Percentiles rank a stretch among this genome's conserved stretches.
These are phyloP conservation scores for Sarcophaga variegata DNA, from an alignment of 2,888 invertebrate species.

Conservation along the genomic window DNA sequence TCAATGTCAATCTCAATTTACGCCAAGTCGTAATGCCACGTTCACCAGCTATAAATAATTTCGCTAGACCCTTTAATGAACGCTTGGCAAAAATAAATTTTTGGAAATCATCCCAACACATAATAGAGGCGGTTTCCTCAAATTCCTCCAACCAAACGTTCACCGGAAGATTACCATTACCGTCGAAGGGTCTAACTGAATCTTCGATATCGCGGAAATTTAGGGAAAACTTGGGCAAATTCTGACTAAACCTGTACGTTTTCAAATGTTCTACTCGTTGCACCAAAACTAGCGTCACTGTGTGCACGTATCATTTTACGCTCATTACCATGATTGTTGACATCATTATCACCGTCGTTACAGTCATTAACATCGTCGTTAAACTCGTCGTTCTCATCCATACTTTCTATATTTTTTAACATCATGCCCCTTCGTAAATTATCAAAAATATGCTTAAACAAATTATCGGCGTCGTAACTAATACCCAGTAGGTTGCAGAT, in stretches of 20 bases:
- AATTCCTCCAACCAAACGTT: neutral
- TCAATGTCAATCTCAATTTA: no score
- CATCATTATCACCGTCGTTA: no score
- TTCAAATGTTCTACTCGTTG: no score
- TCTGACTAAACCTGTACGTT: no score
- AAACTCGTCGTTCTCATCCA: no score
- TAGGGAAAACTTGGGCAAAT: neutral
- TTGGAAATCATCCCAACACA: slow-evolving; percentile 63
- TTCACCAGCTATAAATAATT: slow-evolving; percentile 41
- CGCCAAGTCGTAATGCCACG: no score
- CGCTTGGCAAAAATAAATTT: slow-evolving; percentile 67
- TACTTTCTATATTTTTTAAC: no score
- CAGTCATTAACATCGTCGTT: no score
- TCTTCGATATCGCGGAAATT: slow-evolving; percentile 64
- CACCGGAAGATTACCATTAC: slow-evolving; percentile 42
- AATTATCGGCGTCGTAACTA: slow-evolving; percentile 24
- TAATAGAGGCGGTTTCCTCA: slow-evolving; percentile 45
- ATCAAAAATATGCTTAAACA: slow-evolving; percentile 30
- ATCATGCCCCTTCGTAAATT: neutral
- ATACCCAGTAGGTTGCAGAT: slow-evolving; percentile 41
- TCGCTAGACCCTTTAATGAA: slow-evolving; percentile 62
- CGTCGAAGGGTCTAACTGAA: slow-evolving; percentile 46
- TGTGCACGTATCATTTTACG: no score
- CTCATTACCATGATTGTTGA: no score
- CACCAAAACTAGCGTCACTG: no score